These are phyloP conservation scores for Folsomia manolachei DNA, from an alignment of 2,888 invertebrate genomes.

Conservation along the genomic window DNA sequence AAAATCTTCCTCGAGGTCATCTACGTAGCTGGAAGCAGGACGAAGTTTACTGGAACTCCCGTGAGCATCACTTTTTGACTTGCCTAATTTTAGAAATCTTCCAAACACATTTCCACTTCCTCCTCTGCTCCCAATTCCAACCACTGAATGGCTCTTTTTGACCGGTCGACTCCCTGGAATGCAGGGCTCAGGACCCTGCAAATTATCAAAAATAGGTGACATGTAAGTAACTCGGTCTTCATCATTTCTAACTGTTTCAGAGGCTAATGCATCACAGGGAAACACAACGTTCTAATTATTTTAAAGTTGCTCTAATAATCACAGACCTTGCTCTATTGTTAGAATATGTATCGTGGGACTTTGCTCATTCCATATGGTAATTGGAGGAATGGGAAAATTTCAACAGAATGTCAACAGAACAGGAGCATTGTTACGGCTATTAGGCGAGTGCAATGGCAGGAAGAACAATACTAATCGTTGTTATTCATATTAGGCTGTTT, in stretches of 20 bases:
- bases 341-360: neutral
- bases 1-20: constrained; percentile 42
- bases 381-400: neutral
- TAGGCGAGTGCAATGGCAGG: too few relatives aligned
- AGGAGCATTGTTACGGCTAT: neutral
- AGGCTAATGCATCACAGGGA: too few relatives aligned
- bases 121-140: neutral
- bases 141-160: constrained; percentile 18
- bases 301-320: neutral
- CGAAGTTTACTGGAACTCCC: constrained; percentile 16
- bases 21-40: neutral
- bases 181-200: constrained; percentile 6
- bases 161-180: neutral
- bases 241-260: neutral
- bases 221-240: neutral
- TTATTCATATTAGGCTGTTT: too few relatives aligned
- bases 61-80: constrained; percentile 49
- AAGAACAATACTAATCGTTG: too few relatives aligned
- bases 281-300: neutral
- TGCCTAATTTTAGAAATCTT: constrained; percentile 48
- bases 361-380: neutral
- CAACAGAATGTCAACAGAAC: neutral
- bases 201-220: neutral
- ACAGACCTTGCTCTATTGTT: neutral
- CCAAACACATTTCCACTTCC: constrained; percentile 40